Conservation (phyloP, 2,797 vertebrate genomes). For the Propithecus perrieri region DNA sequence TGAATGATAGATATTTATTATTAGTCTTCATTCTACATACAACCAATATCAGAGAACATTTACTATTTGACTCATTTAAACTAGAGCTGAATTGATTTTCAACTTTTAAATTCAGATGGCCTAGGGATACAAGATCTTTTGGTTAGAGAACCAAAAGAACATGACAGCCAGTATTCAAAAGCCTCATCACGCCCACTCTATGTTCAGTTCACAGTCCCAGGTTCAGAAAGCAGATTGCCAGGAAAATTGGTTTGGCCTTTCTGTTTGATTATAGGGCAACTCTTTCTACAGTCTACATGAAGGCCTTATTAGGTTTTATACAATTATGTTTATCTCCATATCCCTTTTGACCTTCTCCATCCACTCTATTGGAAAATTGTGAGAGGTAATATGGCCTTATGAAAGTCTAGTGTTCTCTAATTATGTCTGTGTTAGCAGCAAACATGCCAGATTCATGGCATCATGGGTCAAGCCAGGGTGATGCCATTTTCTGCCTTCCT, state of each 20-base stretch:
- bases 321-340: background rate
- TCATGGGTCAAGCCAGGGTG: background rate
- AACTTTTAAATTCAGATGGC: background rate
- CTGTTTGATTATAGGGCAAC: background rate
- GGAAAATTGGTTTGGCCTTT: background rate
- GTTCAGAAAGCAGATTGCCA: background rate
- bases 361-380: background rate
- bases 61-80: background rate
- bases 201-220: background rate
- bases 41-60: background rate
- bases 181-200: background rate
- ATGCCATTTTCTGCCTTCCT: background rate
- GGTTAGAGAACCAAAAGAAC: background rate
- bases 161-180: background rate
- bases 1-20: background rate
- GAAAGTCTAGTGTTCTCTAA: background rate
- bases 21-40: background rate
- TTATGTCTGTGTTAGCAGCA: background rate
- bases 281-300: background rate
- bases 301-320: background rate
- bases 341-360: background rate
- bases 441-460: background rate
- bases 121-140: background rate
- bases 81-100: background rate
- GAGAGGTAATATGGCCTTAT: background rate